Conservation (phyloP, 1,140 invertebrate species). For the Listronotus bonariensis region DNA sequence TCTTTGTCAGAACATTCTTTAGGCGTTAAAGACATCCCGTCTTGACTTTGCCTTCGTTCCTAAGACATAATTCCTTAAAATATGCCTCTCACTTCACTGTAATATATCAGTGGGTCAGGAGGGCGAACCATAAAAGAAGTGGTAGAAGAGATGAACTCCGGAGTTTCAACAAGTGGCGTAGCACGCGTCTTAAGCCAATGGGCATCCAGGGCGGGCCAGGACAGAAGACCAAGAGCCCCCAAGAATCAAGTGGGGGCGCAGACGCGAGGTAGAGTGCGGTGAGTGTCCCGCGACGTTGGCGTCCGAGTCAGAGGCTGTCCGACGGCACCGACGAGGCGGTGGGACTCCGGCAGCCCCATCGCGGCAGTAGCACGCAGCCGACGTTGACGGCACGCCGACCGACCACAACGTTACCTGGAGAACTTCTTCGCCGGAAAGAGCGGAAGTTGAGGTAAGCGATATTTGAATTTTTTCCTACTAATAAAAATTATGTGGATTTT, state of each 20-base stretch:
- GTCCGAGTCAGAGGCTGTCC: conserved; percentile 30
- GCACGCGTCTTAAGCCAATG: conserved; percentile 25
- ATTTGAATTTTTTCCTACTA: no score
- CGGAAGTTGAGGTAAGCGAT: conserved; percentile 7
- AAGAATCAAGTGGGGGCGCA: conserved; percentile 23
- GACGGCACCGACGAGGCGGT: conserved; percentile 32
- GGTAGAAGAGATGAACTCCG: conserved; percentile 26
- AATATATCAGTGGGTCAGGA: conserved; percentile 33
- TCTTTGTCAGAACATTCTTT: conserved; percentile 4
- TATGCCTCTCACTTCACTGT: conserved; percentile 20
- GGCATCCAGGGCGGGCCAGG: conserved; percentile 22
- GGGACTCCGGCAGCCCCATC: conserved; percentile 33
- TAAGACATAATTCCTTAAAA: conserved; percentile 31
- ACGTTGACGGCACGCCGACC: conserved; percentile 23
- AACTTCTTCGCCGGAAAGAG: conserved; percentile 2
- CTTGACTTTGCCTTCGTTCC: conserved; percentile 16
- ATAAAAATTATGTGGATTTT: no score
- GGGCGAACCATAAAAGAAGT: conserved; percentile 28
- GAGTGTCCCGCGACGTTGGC: conserved; percentile 29
- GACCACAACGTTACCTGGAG: conserved; percentile 4
- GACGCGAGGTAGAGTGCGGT: conserved; percentile 29
- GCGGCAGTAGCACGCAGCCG: conserved; percentile 26
- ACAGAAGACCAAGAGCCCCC: conserved; percentile 17
- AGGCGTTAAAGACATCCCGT: neutral
- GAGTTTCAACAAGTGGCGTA: conserved; percentile 33